Evolutionary conservation across 2,113 vertebrate species (phyloP).

Genomic region (Myiozetetes cayanensis): DNA sequence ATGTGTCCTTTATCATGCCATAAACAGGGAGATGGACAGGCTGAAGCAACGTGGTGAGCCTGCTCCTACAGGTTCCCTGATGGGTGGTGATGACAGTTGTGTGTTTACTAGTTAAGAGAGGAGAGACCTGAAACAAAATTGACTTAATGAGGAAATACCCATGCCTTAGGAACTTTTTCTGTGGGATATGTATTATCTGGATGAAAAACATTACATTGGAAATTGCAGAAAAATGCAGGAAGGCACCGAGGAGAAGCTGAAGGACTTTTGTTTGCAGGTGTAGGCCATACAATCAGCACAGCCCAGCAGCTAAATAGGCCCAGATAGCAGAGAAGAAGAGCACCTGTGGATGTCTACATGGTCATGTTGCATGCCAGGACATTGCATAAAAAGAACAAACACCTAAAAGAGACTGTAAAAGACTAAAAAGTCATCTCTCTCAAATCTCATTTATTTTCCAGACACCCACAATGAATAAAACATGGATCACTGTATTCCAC

Average conservation of each 20-base stretch:
- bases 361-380: neutral
- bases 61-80: neutral
- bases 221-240: neutral
- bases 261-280: neutral
- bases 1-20: too few relatives aligned
- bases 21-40: neutral
- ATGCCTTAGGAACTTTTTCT: neutral
- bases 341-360: neutral
- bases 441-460: neutral
- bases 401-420: neutral
- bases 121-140: neutral
- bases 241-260: neutral
- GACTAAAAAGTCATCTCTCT: neutral
- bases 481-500: neutral
- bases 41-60: neutral
- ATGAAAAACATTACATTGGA: neutral
- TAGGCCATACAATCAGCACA: neutral
- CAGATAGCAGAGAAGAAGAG: neutral
- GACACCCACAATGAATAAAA: neutral
- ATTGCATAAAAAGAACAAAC: neutral
- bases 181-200: neutral
- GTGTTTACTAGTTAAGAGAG: neutral
- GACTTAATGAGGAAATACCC: neutral
- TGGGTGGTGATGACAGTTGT: neutral
- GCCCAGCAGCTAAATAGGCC: neutral